Conservation (phyloP, 1,140 invertebrate species). For the Neuroterus valhalla region DNA sequence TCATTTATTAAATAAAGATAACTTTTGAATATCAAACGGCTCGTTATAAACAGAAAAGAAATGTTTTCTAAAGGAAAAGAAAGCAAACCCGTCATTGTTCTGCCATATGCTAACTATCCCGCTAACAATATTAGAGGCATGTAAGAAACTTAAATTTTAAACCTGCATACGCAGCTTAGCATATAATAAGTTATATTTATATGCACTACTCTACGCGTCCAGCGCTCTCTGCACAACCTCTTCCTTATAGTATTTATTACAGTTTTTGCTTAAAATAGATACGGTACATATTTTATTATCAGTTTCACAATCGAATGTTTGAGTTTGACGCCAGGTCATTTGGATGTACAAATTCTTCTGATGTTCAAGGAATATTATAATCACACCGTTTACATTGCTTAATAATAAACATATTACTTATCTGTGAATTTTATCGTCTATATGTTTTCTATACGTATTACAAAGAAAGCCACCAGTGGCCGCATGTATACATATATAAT, state of each 20-base stretch:
- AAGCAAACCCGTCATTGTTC: too few species aligned
- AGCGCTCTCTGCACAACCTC: neutral
- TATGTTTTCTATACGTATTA: neutral
- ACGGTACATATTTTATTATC: constrained; percentile 9
- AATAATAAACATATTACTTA: neutral
- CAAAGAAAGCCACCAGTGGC: neutral
- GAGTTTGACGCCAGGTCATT: neutral
- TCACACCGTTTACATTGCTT: neutral
- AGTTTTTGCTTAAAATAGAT: neutral
- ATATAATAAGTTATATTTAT: too few species aligned
- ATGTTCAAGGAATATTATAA: neutral
- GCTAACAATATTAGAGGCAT: too few species aligned
- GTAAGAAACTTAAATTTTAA: too few species aligned
- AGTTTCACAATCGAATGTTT: constrained; percentile 21
- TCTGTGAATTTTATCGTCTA: neutral
- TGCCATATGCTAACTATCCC: too few species aligned
- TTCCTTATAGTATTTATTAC: neutral
- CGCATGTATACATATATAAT: neutral
- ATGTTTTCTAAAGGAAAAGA: too few species aligned
- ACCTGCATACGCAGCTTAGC: too few species aligned
- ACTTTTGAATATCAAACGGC: too few species aligned
- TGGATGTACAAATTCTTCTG: constrained; percentile 8
- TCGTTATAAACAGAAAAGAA: too few species aligned
- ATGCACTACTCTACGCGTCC: too few species aligned
- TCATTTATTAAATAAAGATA: too few species aligned